Conservation (phyloP, 2,113 vertebrate species). For the Salvator merianae region DNA sequence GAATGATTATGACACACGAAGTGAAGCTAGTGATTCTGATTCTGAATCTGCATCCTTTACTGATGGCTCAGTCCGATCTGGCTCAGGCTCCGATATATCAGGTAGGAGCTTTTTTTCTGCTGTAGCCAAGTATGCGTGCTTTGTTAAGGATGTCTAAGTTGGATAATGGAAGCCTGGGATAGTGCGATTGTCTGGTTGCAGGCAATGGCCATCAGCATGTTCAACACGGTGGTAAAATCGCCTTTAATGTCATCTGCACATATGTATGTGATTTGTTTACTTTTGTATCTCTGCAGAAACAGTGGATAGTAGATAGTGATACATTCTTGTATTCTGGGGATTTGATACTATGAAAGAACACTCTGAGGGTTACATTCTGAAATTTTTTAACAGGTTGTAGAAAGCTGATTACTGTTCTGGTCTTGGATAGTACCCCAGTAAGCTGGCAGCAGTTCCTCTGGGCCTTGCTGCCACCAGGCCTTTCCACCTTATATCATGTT, state of each 20-base stretch:
- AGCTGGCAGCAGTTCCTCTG: too few relatives aligned
- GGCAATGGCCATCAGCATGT: not conserved
- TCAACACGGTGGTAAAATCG: not conserved
- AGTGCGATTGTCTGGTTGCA: not conserved
- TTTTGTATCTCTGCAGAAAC: too few relatives aligned
- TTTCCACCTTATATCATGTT: too few relatives aligned
- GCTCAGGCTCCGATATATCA: constrained; percentile 90
- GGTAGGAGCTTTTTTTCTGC: constrained; percentile 72
- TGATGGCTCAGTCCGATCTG: constrained; percentile 89
- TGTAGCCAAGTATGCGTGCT: not conserved
- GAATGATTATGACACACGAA: constrained; percentile 94
- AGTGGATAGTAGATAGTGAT: too few relatives aligned
- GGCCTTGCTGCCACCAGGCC: too few relatives aligned
- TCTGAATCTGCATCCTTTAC: constrained; percentile 95
- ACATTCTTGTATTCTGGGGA: too few relatives aligned
- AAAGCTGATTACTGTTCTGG: too few relatives aligned
- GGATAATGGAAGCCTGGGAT: not conserved
- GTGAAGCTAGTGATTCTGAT: constrained; percentile 95
- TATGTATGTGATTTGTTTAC: too few relatives aligned
- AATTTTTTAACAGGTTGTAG: too few relatives aligned
- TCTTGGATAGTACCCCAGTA: too few relatives aligned
- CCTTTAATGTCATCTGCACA: not conserved
- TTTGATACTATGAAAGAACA: not conserved
- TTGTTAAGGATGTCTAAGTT: not conserved
- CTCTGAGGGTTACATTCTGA: too few relatives aligned